Percentiles rank a stretch among this genome's conserved stretches.
These are phyloP conservation scores for Villa cingulata DNA, from an alignment of 2,888 invertebrate genomes.

Conservation along the genomic window DNA sequence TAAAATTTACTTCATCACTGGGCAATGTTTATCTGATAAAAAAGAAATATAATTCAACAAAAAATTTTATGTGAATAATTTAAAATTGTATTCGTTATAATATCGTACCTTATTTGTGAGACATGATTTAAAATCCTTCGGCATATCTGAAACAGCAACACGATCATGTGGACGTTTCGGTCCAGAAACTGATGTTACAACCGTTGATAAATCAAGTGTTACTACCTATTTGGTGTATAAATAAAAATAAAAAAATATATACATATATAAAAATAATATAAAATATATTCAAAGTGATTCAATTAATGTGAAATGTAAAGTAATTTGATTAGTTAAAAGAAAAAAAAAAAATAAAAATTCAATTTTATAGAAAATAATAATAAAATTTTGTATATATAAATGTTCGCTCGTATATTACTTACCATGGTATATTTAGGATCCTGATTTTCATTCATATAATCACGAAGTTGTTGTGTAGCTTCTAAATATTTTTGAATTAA, in stretches of 20 bases:
- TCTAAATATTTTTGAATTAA: slow-evolving; percentile 71
- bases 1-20: slow-evolving; percentile 37
- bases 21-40: slow-evolving; percentile 38
- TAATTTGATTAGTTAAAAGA: too few relatives aligned
- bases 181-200: slow-evolving; percentile 90
- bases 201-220: slow-evolving; percentile 70
- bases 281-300: neutral
- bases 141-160: slow-evolving; percentile 82
- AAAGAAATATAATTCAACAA: slow-evolving; percentile 9
- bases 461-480: slow-evolving; percentile 67
- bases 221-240: slow-evolving; percentile 43
- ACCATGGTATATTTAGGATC: slow-evolving; percentile 73
- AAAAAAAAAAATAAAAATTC: too few relatives aligned
- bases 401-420: too few relatives aligned
- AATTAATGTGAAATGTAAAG: too few relatives aligned
- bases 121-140: slow-evolving; percentile 73
- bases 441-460: slow-evolving; percentile 58
- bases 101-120: slow-evolving; percentile 65
- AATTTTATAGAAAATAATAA: too few relatives aligned
- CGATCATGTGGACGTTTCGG: slow-evolving; percentile 96
- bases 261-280: too few relatives aligned
- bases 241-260: neutral
- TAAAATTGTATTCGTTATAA: neutral
- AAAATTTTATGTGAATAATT: neutral
- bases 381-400: too few relatives aligned